A percentile compares a stretch with the other conserved stretches of the same genome.
Evolutionary conservation across 2,888 invertebrate species (phyloP).

Genomic region (Eupeodes luniger): DNA sequence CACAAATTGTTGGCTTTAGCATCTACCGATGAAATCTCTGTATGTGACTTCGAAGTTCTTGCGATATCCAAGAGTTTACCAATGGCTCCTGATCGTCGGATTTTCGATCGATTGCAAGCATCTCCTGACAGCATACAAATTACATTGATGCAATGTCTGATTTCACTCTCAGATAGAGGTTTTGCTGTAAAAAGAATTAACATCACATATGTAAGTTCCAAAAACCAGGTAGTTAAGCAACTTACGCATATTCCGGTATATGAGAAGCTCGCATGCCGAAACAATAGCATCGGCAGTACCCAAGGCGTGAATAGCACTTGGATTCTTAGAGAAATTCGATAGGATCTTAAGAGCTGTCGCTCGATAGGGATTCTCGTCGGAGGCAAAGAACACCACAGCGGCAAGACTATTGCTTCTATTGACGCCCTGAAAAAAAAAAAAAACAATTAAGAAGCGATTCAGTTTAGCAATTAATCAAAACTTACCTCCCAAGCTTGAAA

Average conservation of each 20-base stretch:
- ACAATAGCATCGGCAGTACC: slow-evolving; percentile 82
- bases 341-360: slow-evolving; percentile 81
- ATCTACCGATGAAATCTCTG: slow-evolving; percentile 81
- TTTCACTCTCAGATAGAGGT: slow-evolving; percentile 81
- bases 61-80: slow-evolving; percentile 82
- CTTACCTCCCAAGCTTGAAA: slow-evolving; percentile 80
- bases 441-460: not conserved
- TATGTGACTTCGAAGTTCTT: slow-evolving; percentile 80
- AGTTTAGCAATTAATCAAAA: not conserved
- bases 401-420: slow-evolving; percentile 78
- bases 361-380: slow-evolving; percentile 81
- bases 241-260: slow-evolving; percentile 79
- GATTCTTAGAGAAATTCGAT: slow-evolving; percentile 82
- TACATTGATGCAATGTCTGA: slow-evolving; percentile 82
- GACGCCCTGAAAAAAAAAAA: slow-evolving; percentile 7
- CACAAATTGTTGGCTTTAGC: slow-evolving; percentile 9
- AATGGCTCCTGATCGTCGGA: slow-evolving; percentile 82
- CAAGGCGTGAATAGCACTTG: slow-evolving; percentile 80
- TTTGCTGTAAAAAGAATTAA: slow-evolving; percentile 52
- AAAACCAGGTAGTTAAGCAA: not conserved
- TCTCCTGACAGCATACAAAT: slow-evolving; percentile 82
- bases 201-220: too few relatives aligned
- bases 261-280: slow-evolving; percentile 82
- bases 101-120: slow-evolving; percentile 83
- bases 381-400: slow-evolving; percentile 81